A percentile compares a stretch with the other conserved stretches of the same genome.
These are phyloP conservation scores for Phalanger gymnotis DNA, from an alignment of 2,797 vertebrate species.

Conservation along the genomic window DNA sequence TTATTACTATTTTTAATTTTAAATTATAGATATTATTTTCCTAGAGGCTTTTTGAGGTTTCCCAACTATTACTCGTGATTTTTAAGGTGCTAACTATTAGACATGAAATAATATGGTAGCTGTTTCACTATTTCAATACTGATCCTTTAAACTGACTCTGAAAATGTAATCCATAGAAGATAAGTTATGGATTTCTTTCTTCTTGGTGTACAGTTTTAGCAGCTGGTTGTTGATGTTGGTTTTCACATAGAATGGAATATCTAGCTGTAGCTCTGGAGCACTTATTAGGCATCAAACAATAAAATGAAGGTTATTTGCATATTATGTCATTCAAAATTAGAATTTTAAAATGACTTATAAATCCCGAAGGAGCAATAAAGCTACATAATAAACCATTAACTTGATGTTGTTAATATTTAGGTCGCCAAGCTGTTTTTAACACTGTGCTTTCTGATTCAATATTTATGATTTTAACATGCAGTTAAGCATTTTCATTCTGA, in stretches of 20 bases:
- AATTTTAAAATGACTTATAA: constrained; percentile 61
- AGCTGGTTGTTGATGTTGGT: constrained; percentile 18
- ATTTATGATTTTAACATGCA: constrained; percentile 63
- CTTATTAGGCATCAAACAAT: constrained; percentile 62
- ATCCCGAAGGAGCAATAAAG: constrained; percentile 51
- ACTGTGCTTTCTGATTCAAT: constrained; percentile 51
- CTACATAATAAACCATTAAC: constrained; percentile 53
- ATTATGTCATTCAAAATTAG: constrained; percentile 52
- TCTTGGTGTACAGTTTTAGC: constrained; percentile 14
- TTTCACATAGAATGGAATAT: constrained; percentile 40
- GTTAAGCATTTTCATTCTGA: constrained; percentile 68
- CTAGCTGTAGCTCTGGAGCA: neutral
- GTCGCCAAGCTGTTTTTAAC: constrained; percentile 56
- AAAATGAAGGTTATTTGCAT: constrained; percentile 64
- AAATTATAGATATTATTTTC: constrained; percentile 79
- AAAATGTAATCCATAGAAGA: constrained; percentile 29
- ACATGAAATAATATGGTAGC: constrained; percentile 48
- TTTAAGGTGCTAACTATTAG: constrained; percentile 55
- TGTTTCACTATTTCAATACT: constrained; percentile 42
- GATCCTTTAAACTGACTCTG: constrained; percentile 53
- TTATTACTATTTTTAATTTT: constrained; percentile 78
- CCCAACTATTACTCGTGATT: constrained; percentile 57
- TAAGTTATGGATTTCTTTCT: constrained; percentile 50
- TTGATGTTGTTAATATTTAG: constrained; percentile 52
- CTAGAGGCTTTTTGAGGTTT: constrained; percentile 66